Evolutionary conservation across 2,113 vertebrate genomes (phyloP).

Genomic region (Elaphurus davidianus): DNA sequence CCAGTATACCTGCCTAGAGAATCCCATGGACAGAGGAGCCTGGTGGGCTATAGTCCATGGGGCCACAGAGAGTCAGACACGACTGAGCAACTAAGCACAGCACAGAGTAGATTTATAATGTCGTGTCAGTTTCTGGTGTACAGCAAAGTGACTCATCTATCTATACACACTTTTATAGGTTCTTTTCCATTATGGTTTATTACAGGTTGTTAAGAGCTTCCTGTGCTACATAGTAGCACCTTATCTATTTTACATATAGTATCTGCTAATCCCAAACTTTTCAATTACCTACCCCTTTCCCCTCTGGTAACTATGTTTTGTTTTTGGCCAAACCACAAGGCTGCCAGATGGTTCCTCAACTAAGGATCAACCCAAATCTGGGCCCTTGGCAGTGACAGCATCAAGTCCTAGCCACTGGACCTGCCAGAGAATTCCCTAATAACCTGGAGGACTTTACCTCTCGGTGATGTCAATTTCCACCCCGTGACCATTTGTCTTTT

Average conservation of each 20-base stretch:
- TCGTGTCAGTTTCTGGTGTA: background rate
- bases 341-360: background rate
- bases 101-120: background rate
- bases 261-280: background rate
- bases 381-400: background rate
- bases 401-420: background rate
- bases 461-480: background rate
- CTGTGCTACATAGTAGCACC: background rate
- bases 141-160: background rate
- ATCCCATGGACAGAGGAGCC: background rate
- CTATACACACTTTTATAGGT: background rate
- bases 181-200: background rate
- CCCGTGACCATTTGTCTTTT: background rate
- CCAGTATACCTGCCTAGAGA: background rate
- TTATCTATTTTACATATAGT: background rate
- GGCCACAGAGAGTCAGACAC: background rate
- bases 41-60: background rate
- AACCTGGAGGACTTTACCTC: background rate
- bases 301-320: background rate
- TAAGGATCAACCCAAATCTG: background rate
- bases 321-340: background rate
- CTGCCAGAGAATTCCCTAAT: background rate
- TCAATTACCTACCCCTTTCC: background rate
- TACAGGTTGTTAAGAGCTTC: background rate
- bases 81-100: background rate